phyloP scores from a whole-genome alignment of 2,797 vertebrate species.

The Hyperoplus lanceolatus region DNA sequence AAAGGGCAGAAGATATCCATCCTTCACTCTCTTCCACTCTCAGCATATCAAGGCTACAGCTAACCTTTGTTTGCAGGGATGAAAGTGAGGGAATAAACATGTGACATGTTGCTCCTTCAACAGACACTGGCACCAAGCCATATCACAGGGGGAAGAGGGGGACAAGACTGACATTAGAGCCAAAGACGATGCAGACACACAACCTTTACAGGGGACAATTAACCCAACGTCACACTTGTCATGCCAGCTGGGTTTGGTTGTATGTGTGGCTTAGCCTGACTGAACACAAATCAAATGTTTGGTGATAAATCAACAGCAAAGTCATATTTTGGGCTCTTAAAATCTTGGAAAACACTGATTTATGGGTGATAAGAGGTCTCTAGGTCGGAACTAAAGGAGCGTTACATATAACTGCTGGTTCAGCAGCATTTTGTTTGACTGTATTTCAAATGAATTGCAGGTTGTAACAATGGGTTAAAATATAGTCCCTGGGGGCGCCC shows the following conservation, averaged over 20 bases:
- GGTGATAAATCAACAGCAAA: neutral
- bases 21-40: neutral
- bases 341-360: accelerated
- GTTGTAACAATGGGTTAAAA: neutral
- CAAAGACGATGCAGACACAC: slow-evolving; percentile 37
- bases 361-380: neutral
- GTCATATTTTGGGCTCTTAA: neutral
- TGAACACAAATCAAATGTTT: neutral
- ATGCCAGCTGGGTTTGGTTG: slow-evolving; percentile 40
- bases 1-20: slow-evolving; percentile 36
- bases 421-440: neutral
- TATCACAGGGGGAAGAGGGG: slow-evolving; percentile 30
- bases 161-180: slow-evolving; percentile 61
- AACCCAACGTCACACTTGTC: slow-evolving; percentile 23
- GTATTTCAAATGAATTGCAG: neutral
- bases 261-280: slow-evolving; percentile 10
- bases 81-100: slow-evolving; percentile 40
- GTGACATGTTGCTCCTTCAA: slow-evolving; percentile 45
- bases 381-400: neutral
- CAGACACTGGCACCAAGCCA: slow-evolving; percentile 38
- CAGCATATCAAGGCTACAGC: slow-evolving; percentile 16
- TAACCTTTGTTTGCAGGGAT: slow-evolving; percentile 54
- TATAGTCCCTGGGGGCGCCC: too few relatives aligned
- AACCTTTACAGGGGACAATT: slow-evolving; percentile 66
- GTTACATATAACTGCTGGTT: neutral